Conservation (phyloP, 2,888 invertebrate genomes). For the Notocelia uddmanniana region DNA sequence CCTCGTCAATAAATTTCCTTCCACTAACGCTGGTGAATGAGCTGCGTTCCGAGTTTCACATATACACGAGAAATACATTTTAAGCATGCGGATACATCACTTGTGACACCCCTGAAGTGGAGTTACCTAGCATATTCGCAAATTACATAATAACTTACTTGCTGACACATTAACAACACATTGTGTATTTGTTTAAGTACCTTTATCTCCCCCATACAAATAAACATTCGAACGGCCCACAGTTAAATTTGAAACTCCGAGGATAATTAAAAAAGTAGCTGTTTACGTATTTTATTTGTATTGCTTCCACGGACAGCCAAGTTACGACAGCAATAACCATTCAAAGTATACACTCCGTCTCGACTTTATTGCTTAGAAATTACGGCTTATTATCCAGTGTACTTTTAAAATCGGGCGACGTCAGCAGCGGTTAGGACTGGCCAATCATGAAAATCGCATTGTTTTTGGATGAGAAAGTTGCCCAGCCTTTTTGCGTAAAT, state of each 20-base stretch:
- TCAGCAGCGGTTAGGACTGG: slow-evolving; percentile 16
- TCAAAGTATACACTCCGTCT: not conserved
- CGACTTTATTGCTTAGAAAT: slow-evolving; percentile 16
- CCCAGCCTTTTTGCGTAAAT: slow-evolving; percentile 25
- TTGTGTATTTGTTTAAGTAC: slow-evolving; percentile 5
- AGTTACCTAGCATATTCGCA: too few relatives aligned
- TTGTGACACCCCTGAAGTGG: too few relatives aligned
- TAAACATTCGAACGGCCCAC: slow-evolving; percentile 23
- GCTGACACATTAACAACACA: not conserved
- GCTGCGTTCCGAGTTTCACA: too few relatives aligned
- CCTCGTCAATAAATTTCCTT: too few relatives aligned
- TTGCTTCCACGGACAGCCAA: slow-evolving; percentile 9
- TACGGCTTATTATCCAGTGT: slow-evolving; percentile 2
- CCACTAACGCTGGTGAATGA: too few relatives aligned
- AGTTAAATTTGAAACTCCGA: slow-evolving; percentile 30
- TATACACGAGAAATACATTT: too few relatives aligned
- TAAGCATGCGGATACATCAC: too few relatives aligned
- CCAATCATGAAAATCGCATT: slow-evolving; percentile 28
- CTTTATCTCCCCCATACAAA: slow-evolving; percentile 11
- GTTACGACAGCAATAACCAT: slow-evolving; percentile 29
- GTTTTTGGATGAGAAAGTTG: slow-evolving; percentile 23
- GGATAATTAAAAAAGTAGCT: slow-evolving; percentile 43
- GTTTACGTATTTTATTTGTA: slow-evolving; percentile 36
- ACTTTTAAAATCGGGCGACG: not conserved
- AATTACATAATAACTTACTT: too few relatives aligned